Evolutionary conservation across 2,797 vertebrate species (phyloP).

Genomic region (Gastrophryne carolinensis): DNA sequence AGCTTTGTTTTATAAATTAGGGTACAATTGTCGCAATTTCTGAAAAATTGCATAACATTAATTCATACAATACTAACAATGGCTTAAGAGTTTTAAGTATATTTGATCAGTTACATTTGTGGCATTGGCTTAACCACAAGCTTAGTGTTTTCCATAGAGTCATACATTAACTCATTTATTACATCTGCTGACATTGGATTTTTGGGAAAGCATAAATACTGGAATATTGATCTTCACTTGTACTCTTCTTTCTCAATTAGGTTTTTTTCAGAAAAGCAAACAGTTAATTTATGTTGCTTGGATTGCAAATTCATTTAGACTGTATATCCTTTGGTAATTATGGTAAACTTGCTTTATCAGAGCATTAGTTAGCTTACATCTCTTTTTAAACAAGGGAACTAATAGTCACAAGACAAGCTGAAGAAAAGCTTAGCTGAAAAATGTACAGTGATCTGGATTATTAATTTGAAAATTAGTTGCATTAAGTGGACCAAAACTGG

Average conservation of each 20-base stretch:
- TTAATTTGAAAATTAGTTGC: too few species aligned
- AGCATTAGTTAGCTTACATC: neutral
- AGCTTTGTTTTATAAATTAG: too few species aligned
- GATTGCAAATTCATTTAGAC: slow-evolving; percentile 33
- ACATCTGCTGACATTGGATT: slow-evolving; percentile 36
- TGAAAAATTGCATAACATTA: too few species aligned
- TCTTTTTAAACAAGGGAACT: too few species aligned
- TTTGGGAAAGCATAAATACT: slow-evolving; percentile 42
- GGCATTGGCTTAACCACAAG: slow-evolving; percentile 3
- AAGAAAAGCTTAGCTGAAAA: too few species aligned
- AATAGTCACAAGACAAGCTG: too few species aligned
- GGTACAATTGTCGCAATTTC: too few species aligned
- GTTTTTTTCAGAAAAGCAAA: slow-evolving; percentile 23
- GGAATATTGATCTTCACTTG: slow-evolving; percentile 35
- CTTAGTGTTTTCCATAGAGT: neutral
- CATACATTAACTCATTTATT: slow-evolving; percentile 41
- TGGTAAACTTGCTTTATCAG: neutral
- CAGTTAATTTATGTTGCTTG: slow-evolving; percentile 33
- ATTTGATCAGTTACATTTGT: slow-evolving; percentile 26
- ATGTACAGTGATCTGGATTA: too few species aligned
- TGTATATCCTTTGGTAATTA: slow-evolving; percentile 8
- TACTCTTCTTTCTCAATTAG: slow-evolving; percentile 29
- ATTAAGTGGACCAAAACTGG: too few species aligned
- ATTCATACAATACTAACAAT: too few species aligned
- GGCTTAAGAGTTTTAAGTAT: too few species aligned